Conservation (phyloP, 2,797 vertebrate genomes). For the Fratercula arctica region DNA sequence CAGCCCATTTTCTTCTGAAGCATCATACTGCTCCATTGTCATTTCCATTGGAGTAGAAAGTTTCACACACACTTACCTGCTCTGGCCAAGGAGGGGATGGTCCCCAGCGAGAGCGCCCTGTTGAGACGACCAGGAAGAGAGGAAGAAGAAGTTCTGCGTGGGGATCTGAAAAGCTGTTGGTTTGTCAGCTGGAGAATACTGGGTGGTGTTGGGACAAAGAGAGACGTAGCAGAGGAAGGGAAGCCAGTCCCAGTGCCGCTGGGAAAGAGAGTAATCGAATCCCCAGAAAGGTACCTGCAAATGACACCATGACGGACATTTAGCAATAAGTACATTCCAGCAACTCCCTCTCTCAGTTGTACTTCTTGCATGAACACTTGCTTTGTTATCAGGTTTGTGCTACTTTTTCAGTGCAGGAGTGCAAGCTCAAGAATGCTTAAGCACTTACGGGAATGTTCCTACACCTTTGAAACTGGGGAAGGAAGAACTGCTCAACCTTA, state of each 20-base stretch:
- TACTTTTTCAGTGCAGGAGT: not conserved
- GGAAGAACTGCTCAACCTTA: not conserved
- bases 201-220: conserved; percentile 85
- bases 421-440: not conserved
- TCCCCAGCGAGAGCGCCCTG: conserved; percentile 91
- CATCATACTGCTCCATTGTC: fast-evolving
- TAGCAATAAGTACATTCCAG: not conserved
- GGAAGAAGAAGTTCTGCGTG: conserved; percentile 83
- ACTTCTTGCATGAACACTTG: not conserved
- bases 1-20: not conserved
- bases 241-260: conserved; percentile 61
- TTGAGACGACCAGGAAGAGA: conserved; percentile 91
- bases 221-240: conserved; percentile 50
- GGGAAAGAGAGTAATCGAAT: conserved; percentile 71
- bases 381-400: not conserved
- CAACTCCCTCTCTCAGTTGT: not conserved
- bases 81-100: conserved; percentile 87
- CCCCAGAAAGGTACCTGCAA: conserved; percentile 87
- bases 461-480: not conserved
- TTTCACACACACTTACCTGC: conserved; percentile 77
- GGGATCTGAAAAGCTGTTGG: conserved; percentile 80
- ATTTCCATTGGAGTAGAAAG: fast-evolving
- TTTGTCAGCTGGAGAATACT: conserved; percentile 85
- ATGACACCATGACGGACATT: conserved; percentile 46
- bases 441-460: not conserved